Evolutionary conservation across 2,113 vertebrate species (phyloP).

Genomic region (Prionailurus bengalensis): DNA sequence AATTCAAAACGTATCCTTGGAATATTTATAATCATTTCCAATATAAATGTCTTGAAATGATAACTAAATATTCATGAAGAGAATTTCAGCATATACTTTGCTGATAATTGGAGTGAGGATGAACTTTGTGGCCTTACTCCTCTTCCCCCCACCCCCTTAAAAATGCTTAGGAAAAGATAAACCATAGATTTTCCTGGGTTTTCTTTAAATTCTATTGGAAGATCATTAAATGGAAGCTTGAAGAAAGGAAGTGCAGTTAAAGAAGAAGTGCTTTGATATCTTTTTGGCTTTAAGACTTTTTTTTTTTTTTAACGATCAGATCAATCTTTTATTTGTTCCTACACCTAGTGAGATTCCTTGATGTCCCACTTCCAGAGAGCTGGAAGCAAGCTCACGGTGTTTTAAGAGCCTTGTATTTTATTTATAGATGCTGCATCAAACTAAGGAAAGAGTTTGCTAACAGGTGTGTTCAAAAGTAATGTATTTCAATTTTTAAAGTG

Average conservation of each 20-base stretch:
- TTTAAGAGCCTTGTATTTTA: background rate
- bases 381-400: background rate
- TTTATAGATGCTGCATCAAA: background rate
- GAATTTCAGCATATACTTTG: background rate
- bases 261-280: background rate
- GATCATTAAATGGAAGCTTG: background rate
- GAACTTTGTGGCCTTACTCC: background rate
- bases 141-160: background rate
- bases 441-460: background rate
- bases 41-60: background rate
- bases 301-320: background rate
- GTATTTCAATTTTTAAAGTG: background rate
- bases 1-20: background rate
- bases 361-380: background rate
- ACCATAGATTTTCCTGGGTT: background rate
- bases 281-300: background rate
- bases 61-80: background rate
- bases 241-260: background rate
- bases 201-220: background rate
- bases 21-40: background rate
- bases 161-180: background rate
- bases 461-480: background rate
- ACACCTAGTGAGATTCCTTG: background rate
- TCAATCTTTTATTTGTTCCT: background rate
- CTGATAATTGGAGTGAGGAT: background rate